Base-by-base conservation (phyloP, 1,140 invertebrate genomes). In the Drosophila mojavensis region DNA sequence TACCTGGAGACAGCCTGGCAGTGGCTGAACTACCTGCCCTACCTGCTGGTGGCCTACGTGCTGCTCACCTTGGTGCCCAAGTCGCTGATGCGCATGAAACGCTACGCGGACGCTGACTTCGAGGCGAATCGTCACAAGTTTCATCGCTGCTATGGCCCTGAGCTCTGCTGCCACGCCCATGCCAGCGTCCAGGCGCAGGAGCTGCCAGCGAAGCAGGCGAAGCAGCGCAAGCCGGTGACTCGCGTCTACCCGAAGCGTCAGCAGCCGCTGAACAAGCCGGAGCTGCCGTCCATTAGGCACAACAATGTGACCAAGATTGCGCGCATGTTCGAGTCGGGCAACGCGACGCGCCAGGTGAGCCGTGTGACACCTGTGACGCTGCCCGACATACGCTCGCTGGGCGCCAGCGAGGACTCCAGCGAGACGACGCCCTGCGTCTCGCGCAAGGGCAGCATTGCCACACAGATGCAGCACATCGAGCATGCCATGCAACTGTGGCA, bases 251-350 rank as follows among this genome's bases (percentile, higher is more conserved):
- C 86, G 17, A 91, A 91, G 51, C 75, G 81, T 0, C 81, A 91
- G 33, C 74, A 77, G 63, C 73, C 26, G 47, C 63, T 53, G 36
- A 26, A 39, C 0, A 70, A 60, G 24, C 43, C 51, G 1, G 55
- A 55, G 0, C 36, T 55, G 13, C 51, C 66, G n/a, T 50, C 67
- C 6, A 66, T 84, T 4, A 89, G 82, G 59, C 67, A 83, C 24
- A 91, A 75, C 48, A 81, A 91, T 74, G 91, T 91, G 9, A 91
- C 91, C 41, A 85, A 91, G 61, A 91, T 91, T 11, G 91, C 91
- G 2, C 66, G 82, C 45, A 91, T 91, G 91, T 91, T 91, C 26
- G 91, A 91, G 66, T 71, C 80, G 30, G 88, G 83, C 43, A 53
- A 10, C 30, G 60, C 78, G 4, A 50, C 9, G 50, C 81, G 69